Conservation (phyloP, 2,113 vertebrate species). For the Xiphophorus maculatus region DNA sequence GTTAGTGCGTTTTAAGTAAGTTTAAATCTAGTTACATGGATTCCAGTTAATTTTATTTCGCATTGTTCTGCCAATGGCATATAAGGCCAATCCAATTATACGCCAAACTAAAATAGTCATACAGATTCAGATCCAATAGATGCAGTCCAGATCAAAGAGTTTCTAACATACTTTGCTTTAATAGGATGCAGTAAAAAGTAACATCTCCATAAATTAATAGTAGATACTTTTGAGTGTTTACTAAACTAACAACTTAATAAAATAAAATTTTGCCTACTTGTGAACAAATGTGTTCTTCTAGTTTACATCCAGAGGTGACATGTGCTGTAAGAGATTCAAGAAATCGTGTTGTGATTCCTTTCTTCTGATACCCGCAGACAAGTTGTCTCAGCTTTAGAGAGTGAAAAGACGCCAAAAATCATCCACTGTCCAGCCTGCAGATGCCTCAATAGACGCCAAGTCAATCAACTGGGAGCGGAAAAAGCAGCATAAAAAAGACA, state of each 20-base stretch:
- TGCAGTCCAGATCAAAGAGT: neutral
- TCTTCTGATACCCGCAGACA: neutral
- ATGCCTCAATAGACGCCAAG: constrained; percentile 46
- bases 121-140: neutral
- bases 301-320: neutral
- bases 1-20: neutral
- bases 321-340: constrained; percentile 11
- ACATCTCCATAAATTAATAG: neutral
- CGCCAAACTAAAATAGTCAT: neutral
- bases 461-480: constrained; percentile 41
- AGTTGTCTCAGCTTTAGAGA: constrained; percentile 12
- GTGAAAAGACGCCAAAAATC: constrained; percentile 35
- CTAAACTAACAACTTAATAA: neutral
- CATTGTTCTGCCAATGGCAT: neutral
- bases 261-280: too few species aligned
- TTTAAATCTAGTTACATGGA: neutral
- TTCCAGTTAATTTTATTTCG: neutral
- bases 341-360: neutral
- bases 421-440: constrained; percentile 28
- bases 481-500: constrained; percentile 49
- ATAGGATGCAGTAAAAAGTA: neutral
- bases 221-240: too few species aligned
- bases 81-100: neutral
- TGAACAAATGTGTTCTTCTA: too few species aligned
- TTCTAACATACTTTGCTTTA: neutral